phyloP scores from a whole-genome alignment of 2,797 vertebrate genomes.

The Pangasius djambal region DNA sequence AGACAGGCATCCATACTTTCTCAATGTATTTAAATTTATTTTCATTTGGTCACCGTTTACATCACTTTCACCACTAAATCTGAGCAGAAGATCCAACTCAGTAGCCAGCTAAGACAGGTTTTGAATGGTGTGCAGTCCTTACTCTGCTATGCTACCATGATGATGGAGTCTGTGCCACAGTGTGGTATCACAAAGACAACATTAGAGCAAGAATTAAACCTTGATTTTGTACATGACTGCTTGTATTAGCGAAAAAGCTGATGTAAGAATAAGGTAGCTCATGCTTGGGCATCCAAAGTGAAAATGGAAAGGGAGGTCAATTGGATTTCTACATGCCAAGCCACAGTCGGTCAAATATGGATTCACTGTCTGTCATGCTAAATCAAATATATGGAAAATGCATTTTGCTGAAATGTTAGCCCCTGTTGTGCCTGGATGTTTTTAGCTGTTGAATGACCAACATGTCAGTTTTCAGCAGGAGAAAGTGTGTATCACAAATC shows the following conservation, averaged over 20 bases:
- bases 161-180: neutral
- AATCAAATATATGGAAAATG: too few relatives aligned
- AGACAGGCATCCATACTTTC: neutral
- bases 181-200: neutral
- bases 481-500: too few relatives aligned
- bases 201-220: neutral
- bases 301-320: neutral
- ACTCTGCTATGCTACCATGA: neutral
- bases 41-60: neutral
- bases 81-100: neutral
- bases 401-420: too few relatives aligned
- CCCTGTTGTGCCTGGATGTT: too few relatives aligned
- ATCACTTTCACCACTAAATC: neutral
- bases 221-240: too few relatives aligned
- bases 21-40: neutral
- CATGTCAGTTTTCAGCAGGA: too few relatives aligned
- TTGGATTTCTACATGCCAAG: too few relatives aligned
- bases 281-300: too few relatives aligned
- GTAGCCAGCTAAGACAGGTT: neutral
- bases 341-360: too few relatives aligned
- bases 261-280: neutral
- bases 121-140: neutral
- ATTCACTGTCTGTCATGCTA: too few relatives aligned
- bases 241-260: neutral
- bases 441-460: too few relatives aligned